A percentile compares a stretch with the other conserved stretches of the same genome.
Conservation (phyloP, 2,888 invertebrate genomes). For the Leptopterna dolabrata region DNA sequence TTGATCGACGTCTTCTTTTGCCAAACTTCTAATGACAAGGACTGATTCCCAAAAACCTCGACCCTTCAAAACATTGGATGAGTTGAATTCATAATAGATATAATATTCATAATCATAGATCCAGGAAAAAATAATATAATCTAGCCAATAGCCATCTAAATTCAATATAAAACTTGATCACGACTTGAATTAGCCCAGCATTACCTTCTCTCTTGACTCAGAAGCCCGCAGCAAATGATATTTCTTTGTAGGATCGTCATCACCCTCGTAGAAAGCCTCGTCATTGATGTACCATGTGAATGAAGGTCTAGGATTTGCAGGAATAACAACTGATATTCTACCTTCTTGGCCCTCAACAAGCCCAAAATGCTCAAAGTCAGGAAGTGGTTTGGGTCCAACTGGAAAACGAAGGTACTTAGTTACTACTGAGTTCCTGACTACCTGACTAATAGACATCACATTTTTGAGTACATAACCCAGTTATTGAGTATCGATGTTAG, state of each 20-base stretch:
- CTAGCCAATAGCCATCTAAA: too few species aligned
- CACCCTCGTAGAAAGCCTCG: constrained; percentile 70
- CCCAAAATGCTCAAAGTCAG: constrained; percentile 78
- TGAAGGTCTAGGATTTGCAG: constrained; percentile 78
- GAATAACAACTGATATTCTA: constrained; percentile 77
- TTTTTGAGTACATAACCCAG: too few species aligned
- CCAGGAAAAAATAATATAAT: too few species aligned
- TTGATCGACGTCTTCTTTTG: constrained; percentile 81
- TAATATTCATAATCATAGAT: too few species aligned
- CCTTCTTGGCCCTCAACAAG: constrained; percentile 79
- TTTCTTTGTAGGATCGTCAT: constrained; percentile 65
- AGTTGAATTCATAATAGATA: too few species aligned
- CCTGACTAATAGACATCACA: too few species aligned
- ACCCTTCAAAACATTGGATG: background rate
- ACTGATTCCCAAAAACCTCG: constrained; percentile 73
- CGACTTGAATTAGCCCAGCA: too few species aligned
- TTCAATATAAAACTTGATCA: too few species aligned
- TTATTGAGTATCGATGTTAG: too few species aligned
- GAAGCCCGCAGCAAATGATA: constrained; percentile 59
- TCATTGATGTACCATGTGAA: constrained; percentile 77
- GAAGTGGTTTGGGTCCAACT: constrained; percentile 76
- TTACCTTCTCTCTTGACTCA: constrained; percentile 59
- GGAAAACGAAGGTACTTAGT: constrained; percentile 58
- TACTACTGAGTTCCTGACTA: too few species aligned
- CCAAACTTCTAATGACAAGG: constrained; percentile 75